phyloP scores from a whole-genome alignment of 2,797 vertebrate genomes.

The Linurgus olivaceus region DNA sequence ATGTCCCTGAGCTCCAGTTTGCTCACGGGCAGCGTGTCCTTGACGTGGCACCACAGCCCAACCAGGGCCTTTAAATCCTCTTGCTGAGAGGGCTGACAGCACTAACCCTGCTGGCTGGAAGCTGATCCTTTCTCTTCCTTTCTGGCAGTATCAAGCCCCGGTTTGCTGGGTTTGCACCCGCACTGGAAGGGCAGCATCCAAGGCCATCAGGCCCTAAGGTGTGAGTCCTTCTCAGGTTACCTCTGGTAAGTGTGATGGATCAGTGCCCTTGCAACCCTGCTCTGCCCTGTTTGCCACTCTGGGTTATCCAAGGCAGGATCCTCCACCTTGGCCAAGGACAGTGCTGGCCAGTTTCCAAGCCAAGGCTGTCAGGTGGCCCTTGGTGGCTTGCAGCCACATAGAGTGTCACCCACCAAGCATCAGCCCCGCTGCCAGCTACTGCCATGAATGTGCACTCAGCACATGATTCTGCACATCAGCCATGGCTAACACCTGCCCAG shows the following conservation, averaged over 20 bases:
- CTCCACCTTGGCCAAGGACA: background rate
- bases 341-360: background rate
- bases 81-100: background rate
- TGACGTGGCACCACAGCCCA: background rate
- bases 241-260: accelerated
- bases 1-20: background rate
- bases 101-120: background rate
- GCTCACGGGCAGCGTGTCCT: accelerated
- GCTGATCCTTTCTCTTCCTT: background rate
- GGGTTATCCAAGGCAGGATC: background rate
- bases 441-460: accelerated
- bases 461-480: background rate
- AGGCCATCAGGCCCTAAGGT: background rate
- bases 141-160: background rate
- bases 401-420: background rate
- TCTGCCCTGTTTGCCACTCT: background rate
- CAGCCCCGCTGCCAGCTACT: background rate
- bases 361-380: background rate
- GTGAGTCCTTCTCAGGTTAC: background rate
- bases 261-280: background rate
- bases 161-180: background rate
- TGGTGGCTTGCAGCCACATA: background rate
- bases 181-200: background rate
- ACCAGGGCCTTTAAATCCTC: background rate
- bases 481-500: accelerated